Evolutionary conservation across 1,140 invertebrate genomes (phyloP), one percentile per base, ranked within the genome.

Genomic region (Leptopilina clavipes): DNA sequence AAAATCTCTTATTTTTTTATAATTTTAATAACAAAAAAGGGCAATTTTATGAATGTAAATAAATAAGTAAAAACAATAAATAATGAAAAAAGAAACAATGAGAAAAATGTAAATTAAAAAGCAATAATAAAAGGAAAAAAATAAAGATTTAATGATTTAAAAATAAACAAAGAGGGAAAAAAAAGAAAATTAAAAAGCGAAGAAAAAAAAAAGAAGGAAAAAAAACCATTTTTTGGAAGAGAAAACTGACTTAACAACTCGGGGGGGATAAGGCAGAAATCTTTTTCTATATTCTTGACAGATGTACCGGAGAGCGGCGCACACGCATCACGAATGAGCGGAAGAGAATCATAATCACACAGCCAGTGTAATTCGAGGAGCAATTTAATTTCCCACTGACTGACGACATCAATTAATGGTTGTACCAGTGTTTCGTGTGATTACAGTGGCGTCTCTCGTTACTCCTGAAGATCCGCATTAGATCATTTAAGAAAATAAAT

Each of bases 181-280:
- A 31, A 5, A 31, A 31, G 25, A 40, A 40, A 40, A 40, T 3
- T 40, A 40, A 40, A 40, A 40, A 40, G 7, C 2, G 9, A n/a
- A 40, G 37, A 40, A 40, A 40, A 6, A 40, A 40, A 40, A 40
- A 9, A 40, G 9, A 40, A 40, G 7, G 9, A 56, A 31, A 44
- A 44, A 56, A 22, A n/a, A n/a, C n/a, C n/a, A n/a, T n/a, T n/a
- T n/a, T n/a, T n/a, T n/a, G 25, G 10, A 10, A 59, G 6, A 65
- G 78, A n/a, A 54, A 80, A n/a, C 76, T 81, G 72, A 74, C 65
- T 79, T 85, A 80, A 79, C 85, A 75, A 54, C 79, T 48, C 65
- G 81, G 81, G 76, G 81, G 81, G 76, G 84, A 86, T 87, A 87
- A 86, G 48, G 83, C 81, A 87, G 86, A 81, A 75, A 76, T 70